Conservation (phyloP, 2,113 vertebrate genomes). For the Phyllostomus discolor region DNA sequence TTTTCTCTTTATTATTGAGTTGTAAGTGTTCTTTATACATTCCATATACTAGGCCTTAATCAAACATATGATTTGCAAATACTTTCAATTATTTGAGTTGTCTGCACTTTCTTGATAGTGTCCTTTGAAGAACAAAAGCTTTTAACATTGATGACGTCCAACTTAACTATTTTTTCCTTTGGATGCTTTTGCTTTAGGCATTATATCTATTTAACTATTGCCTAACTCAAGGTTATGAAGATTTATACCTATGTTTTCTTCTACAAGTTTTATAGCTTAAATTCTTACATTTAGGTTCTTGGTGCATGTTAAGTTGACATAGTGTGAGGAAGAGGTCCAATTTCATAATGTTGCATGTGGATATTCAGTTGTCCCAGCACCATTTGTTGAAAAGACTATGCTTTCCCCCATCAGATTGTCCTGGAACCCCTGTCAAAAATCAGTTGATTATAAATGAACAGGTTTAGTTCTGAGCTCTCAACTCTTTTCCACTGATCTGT, state of each 20-base stretch:
- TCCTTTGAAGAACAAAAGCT: neutral
- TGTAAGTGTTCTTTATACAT: neutral
- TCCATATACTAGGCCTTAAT: neutral
- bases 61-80: neutral
- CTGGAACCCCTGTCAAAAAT: neutral
- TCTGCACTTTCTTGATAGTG: neutral
- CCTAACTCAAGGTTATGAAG: neutral
- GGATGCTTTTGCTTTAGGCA: neutral
- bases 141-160: neutral
- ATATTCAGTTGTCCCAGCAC: neutral
- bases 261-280: neutral
- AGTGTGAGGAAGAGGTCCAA: neutral
- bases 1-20: neutral
- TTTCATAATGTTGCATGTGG: neutral
- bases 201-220: neutral
- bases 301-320: neutral
- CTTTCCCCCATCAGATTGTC: neutral
- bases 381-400: neutral
- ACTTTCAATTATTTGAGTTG: neutral
- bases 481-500: neutral
- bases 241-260: neutral
- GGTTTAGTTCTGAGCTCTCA: neutral
- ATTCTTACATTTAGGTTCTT: neutral
- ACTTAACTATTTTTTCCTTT: neutral
- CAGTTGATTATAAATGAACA: neutral